A percentile compares a stretch with the other conserved stretches of the same genome.
phyloP scores from a whole-genome alignment of 1,140 invertebrate genomes.

The Rhyzopertha dominica region DNA sequence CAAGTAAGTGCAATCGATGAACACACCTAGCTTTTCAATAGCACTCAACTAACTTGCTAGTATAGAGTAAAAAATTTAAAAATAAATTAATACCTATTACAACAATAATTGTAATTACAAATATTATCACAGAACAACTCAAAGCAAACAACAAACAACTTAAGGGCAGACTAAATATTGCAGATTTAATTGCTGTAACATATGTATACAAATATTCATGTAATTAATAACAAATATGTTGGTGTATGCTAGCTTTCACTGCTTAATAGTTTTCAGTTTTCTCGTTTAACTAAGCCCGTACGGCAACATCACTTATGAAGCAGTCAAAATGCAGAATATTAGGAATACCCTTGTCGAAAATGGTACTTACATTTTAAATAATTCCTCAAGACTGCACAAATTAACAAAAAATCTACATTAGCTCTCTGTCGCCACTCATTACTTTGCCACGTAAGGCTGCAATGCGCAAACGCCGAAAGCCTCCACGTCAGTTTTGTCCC shows the following conservation, averaged over 20 bases:
- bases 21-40: not conserved
- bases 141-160: constrained; percentile 5
- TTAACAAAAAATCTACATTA: constrained; percentile 45
- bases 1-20: not conserved
- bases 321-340: constrained; percentile 11
- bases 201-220: too few relatives aligned
- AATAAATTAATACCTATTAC: constrained; percentile 7
- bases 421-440: constrained; percentile 39
- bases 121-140: constrained; percentile 12
- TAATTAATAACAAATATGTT: too few relatives aligned
- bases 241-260: too few relatives aligned
- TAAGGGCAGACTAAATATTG: too few relatives aligned
- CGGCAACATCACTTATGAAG: constrained; percentile 35
- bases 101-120: constrained; percentile 5
- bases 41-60: constrained; percentile 4
- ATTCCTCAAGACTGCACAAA: constrained; percentile 42
- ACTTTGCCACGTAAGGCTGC: constrained; percentile 57
- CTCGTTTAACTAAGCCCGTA: constrained; percentile 30
- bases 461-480: constrained; percentile 50
- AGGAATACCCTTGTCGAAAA: constrained; percentile 38
- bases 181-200: too few relatives aligned
- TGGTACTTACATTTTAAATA: constrained; percentile 37
- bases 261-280: constrained; percentile 11
- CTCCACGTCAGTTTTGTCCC: constrained; percentile 40
- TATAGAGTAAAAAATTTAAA: constrained; percentile 13